A percentile compares a stretch with the other conserved stretches of the same genome.
These are phyloP conservation scores for Drosophila repletoides DNA, from an alignment of 1,140 invertebrate species.

Conservation along the genomic window DNA sequence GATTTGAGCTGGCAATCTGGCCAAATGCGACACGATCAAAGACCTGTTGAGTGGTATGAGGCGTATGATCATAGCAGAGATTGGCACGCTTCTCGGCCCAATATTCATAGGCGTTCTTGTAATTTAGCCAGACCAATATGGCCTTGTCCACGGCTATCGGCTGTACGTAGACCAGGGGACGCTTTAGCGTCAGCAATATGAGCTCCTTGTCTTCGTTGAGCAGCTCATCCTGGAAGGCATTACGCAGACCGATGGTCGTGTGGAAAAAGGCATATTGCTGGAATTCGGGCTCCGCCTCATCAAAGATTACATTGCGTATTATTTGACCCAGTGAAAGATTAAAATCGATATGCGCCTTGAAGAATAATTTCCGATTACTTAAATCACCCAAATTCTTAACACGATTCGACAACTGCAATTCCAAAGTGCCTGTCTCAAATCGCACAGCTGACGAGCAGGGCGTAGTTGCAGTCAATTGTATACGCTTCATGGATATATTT, in stretches of 20 bases:
- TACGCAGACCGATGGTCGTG: conserved; percentile 93
- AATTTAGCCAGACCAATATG: conserved; percentile 98
- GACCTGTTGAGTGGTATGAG: conserved; percentile 84
- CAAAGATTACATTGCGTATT: conserved; percentile 95
- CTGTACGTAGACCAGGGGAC: conserved; percentile 97
- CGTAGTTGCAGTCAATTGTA: conserved; percentile 98
- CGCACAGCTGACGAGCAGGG: conserved; percentile 98
- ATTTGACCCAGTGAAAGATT: conserved; percentile 97
- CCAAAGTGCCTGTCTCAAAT: conserved; percentile 95
- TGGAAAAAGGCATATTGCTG: conserved; percentile 99
- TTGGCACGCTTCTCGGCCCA: conserved; percentile 97
- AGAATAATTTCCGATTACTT: conserved; percentile 92
- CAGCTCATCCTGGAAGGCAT: conserved; percentile 95
- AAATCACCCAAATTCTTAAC: conserved; percentile 92
- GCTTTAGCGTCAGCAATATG: conserved; percentile 93
- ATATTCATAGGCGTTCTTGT: conserved; percentile 99
- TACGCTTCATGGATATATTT: conserved; percentile 90
- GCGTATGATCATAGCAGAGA: conserved; percentile 92
- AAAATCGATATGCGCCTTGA: conserved; percentile 95
- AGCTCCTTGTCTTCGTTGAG: conserved; percentile 96
- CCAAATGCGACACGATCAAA: conserved; percentile 90
- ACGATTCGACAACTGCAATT: conserved; percentile 96
- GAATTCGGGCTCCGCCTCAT: conserved; percentile 98
- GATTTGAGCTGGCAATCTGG: conserved; percentile 88
- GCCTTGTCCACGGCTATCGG: conserved; percentile 97